These are phyloP conservation scores for Nothoprocta perdicaria DNA, from an alignment of 2,113 vertebrate species.

Conservation along the genomic window DNA sequence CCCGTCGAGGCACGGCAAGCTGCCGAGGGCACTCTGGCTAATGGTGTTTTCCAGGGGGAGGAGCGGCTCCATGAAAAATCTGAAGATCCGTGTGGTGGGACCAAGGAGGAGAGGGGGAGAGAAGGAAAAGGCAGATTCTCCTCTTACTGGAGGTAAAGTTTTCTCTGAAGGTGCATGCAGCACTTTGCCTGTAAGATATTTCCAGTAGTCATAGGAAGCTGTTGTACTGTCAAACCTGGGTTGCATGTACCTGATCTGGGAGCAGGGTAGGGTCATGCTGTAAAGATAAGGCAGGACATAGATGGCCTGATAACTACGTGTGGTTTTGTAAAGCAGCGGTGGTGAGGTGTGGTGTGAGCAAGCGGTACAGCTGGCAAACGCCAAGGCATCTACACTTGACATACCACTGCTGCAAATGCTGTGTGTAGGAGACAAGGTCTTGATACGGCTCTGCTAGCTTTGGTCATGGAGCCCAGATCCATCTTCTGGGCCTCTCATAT, in stretches of 20 bases:
- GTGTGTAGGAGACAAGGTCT: background rate
- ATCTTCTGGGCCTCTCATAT: fast-evolving
- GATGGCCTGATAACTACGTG: background rate
- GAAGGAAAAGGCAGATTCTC: background rate
- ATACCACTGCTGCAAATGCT: background rate
- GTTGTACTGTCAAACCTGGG: background rate
- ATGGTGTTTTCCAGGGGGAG: slow-evolving; percentile 34
- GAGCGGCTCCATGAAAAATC: background rate
- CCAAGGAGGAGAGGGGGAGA: background rate
- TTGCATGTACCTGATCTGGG: background rate
- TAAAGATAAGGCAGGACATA: fast-evolving
- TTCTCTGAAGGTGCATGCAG: background rate
- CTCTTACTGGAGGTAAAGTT: slow-evolving; percentile 37
- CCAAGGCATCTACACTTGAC: background rate
- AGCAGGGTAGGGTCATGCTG: background rate
- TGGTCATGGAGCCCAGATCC: background rate
- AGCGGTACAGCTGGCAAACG: background rate
- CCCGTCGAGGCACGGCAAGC: fast-evolving
- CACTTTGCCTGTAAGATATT: background rate
- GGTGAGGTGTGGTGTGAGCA: background rate
- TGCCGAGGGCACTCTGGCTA: background rate
- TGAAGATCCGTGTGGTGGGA: background rate
- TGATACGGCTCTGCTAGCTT: background rate
- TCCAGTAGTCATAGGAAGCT: background rate
- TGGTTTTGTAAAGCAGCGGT: background rate